Conservation (phyloP, 2,797 vertebrate genomes). For the Coendou prehensilis region DNA sequence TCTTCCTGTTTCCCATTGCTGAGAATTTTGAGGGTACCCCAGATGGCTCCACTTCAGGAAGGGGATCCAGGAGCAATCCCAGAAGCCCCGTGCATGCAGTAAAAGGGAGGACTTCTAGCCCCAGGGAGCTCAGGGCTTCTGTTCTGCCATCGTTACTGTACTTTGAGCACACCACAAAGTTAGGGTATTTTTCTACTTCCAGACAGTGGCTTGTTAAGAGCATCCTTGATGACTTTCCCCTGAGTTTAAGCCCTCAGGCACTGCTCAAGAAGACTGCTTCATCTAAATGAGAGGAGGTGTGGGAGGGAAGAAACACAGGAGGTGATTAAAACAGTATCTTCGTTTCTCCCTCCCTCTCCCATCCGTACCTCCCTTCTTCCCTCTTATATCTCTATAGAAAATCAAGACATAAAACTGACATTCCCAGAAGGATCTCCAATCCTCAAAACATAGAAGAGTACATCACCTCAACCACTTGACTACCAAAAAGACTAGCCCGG, state of each 20-base stretch:
- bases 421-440: neutral
- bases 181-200: neutral
- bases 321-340: neutral
- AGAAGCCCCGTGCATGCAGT: neutral
- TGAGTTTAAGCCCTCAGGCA: neutral
- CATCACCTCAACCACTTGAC: neutral
- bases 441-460: neutral
- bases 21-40: fast-evolving
- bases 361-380: neutral
- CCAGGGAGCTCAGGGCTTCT: neutral
- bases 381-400: neutral
- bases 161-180: neutral
- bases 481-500: neutral
- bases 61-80: neutral
- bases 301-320: neutral
- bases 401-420: neutral
- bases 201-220: neutral
- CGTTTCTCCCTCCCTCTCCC: neutral
- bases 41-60: neutral
- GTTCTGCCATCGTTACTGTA: neutral
- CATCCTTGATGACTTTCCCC: neutral
- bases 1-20: neutral
- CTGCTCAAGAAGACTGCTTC: neutral
- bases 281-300: neutral
- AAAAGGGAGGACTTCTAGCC: neutral